Conservation (phyloP, 2,888 invertebrate species). For the Idaea aversata region DNA sequence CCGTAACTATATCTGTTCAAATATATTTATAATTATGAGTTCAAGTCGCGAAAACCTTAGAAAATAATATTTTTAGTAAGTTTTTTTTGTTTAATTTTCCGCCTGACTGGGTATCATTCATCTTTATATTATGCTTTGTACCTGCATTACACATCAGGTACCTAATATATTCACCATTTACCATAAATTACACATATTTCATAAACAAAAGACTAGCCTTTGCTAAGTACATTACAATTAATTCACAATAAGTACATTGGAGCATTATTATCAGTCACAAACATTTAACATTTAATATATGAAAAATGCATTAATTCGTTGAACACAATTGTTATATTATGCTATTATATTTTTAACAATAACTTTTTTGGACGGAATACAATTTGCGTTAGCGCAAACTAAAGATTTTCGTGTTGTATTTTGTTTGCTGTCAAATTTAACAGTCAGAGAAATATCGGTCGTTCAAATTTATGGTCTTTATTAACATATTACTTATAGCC, state of each 20-base stretch:
- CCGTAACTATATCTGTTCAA: no score
- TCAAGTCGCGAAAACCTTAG: no score
- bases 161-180: slow-evolving; percentile 6
- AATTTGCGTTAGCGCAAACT: neutral
- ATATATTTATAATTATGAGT: no score
- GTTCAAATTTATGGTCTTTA: no score
- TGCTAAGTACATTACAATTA: slow-evolving; percentile 68
- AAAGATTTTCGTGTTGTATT: no score
- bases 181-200: slow-evolving; percentile 60
- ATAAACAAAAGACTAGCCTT: slow-evolving; percentile 72
- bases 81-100: neutral
- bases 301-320: slow-evolving; percentile 52
- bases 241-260: slow-evolving; percentile 36
- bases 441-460: no score
- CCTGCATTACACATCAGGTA: slow-evolving; percentile 10
- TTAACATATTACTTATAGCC: no score
- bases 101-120: neutral
- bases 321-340: slow-evolving; percentile 54
- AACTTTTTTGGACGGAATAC: slow-evolving; percentile 10
- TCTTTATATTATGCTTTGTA: slow-evolving; percentile 3
- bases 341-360: slow-evolving; percentile 20
- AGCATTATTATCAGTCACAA: slow-evolving; percentile 59
- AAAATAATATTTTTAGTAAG: no score
- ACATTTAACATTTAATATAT: slow-evolving; percentile 32
- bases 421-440: no score